Conservation (phyloP, 1,140 invertebrate species). For the Rhizoglyphus robini region DNA sequence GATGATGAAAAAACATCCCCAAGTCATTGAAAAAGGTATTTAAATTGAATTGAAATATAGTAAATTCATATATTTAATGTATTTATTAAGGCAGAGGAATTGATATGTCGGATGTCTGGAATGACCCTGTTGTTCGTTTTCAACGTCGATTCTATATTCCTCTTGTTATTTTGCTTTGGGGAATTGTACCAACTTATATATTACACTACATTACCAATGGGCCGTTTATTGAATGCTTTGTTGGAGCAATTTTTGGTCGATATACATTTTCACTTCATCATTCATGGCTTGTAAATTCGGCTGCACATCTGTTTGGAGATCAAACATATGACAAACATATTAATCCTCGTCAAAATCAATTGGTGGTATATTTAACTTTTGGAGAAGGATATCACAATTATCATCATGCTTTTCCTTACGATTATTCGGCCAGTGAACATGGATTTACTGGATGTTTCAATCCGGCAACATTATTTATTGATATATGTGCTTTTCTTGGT, state of each 20-base stretch:
- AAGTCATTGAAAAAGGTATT: too few species aligned
- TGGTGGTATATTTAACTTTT: slow-evolving; percentile 38
- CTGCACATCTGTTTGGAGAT: slow-evolving; percentile 43
- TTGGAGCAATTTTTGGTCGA: not conserved
- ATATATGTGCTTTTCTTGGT: slow-evolving; percentile 38
- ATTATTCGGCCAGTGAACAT: slow-evolving; percentile 39
- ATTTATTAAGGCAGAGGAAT: slow-evolving; percentile 46
- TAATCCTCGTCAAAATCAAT: slow-evolving; percentile 39
- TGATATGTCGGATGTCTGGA: slow-evolving; percentile 66
- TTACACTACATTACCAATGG: not conserved
- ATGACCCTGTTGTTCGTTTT: too few species aligned
- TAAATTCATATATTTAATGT: too few species aligned
- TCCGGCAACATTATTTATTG: slow-evolving; percentile 41
- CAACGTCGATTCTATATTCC: slow-evolving; percentile 8
- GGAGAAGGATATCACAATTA: slow-evolving; percentile 46
- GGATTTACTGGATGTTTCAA: slow-evolving; percentile 36
- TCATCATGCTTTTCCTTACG: slow-evolving; percentile 44
- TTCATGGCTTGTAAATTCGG: too few species aligned
- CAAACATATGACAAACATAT: slow-evolving; percentile 37
- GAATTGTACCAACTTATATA: not conserved
- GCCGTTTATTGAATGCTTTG: not conserved
- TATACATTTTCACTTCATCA: not conserved
- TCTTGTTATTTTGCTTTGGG: slow-evolving; percentile 4
- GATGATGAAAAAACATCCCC: slow-evolving; percentile 74
- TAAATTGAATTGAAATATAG: too few species aligned